phyloP scores from a whole-genome alignment of 2,888 invertebrate genomes.

The Drosophila meridiana region DNA sequence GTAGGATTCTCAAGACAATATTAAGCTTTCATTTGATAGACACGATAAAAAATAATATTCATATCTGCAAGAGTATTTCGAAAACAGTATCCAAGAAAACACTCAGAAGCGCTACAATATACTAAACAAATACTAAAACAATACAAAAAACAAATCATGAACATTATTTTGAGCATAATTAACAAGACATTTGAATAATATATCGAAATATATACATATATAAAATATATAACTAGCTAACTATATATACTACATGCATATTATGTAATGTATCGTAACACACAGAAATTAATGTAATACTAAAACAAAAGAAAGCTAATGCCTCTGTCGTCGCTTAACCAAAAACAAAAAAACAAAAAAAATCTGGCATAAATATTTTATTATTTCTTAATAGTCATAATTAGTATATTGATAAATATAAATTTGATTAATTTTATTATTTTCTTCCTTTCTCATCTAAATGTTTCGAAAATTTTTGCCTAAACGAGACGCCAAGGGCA shows the following conservation, averaged over 20 bases:
- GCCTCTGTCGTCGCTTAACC: conserved; percentile 37
- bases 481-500: conserved; percentile 22
- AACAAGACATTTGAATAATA: conserved; percentile 15
- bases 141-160: conserved; percentile 29
- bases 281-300: conserved; percentile 8
- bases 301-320: conserved; percentile 35
- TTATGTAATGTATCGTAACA: conserved; percentile 43
- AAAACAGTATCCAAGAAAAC: background rate
- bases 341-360: background rate
- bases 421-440: conserved; percentile 4
- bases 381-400: conserved; percentile 20
- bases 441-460: conserved; percentile 43
- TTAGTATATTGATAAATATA: conserved; percentile 39
- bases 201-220: conserved; percentile 9
- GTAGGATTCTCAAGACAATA: too few relatives aligned
- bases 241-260: conserved; percentile 41
- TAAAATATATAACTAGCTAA: conserved; percentile 33
- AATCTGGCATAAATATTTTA: conserved; percentile 50
- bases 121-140: conserved; percentile 45
- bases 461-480: conserved; percentile 81
- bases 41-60: background rate
- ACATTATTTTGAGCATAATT: conserved; percentile 61
- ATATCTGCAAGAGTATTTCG: conserved; percentile 9
- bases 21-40: too few relatives aligned
- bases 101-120: conserved; percentile 12